Evolutionary conservation across 2,888 invertebrate genomes (phyloP).

Genomic region (Meganola albula): DNA sequence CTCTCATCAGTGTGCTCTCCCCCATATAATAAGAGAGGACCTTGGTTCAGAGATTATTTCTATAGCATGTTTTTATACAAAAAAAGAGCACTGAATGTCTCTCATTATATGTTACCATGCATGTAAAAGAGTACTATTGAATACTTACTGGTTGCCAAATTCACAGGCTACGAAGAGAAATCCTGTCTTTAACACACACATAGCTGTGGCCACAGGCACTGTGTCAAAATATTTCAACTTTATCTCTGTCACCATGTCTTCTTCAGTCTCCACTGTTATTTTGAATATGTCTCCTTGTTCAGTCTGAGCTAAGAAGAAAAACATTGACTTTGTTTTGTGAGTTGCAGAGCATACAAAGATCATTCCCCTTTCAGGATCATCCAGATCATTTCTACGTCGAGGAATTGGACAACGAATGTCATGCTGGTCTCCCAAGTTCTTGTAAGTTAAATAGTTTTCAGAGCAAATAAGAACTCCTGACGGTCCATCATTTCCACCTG

Average conservation of each 20-base stretch:
- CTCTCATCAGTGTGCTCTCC: conserved; percentile 80
- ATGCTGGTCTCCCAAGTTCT: conserved; percentile 99
- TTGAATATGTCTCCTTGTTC: conserved; percentile 95
- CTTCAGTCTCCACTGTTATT: conserved; percentile 97
- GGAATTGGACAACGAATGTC: conserved; percentile 99
- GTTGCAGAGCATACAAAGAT: conserved; percentile 99
- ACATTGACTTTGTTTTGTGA: conserved; percentile 99
- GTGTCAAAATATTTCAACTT: conserved; percentile 99
- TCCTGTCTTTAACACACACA: conserved; percentile 99
- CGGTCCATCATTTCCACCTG: conserved; percentile 99
- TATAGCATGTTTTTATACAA: conserved; percentile 54
- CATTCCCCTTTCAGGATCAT: conserved; percentile 99
- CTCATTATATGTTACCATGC: conserved; percentile 27
- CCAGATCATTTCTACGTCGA: conserved; percentile 95
- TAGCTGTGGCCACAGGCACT: conserved; percentile 95
- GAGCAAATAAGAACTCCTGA: conserved; percentile 99
- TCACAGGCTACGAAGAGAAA: conserved; percentile 99
- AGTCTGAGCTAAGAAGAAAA: conserved; percentile 99
- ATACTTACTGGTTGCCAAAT: conserved; percentile 99
- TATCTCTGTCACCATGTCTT: conserved; percentile 99
- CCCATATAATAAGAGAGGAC: conserved; percentile 70
- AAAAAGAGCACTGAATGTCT: conserved; percentile 44
- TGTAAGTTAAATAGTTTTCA: conserved; percentile 99
- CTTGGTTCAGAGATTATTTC: conserved; percentile 79
- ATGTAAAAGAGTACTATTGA: conserved; percentile 7